Percentiles rank a stretch among this genome's conserved stretches.
Conservation (phyloP, 2,113 vertebrate genomes). For the Sceloporus tristichus region DNA sequence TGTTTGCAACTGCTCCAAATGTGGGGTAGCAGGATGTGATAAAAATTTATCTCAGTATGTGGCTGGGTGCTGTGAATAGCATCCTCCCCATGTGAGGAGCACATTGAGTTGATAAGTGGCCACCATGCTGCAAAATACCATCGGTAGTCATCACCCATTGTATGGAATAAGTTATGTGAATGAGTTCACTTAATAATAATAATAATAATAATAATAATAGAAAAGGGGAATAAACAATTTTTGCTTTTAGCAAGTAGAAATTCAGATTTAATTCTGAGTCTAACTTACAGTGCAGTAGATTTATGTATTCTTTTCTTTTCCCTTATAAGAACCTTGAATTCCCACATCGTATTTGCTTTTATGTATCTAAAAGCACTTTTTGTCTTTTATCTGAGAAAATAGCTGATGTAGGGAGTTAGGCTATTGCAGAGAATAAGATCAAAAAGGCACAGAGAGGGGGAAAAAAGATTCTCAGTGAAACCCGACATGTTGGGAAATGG, state of each 20-base stretch:
- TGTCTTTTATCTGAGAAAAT: constrained; percentile 76
- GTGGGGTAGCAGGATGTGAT: background rate
- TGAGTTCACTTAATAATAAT: background rate
- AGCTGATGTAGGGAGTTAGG: constrained; percentile 61
- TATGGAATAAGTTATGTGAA: background rate
- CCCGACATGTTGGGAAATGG: constrained; percentile 59
- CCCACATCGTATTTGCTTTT: constrained; percentile 61
- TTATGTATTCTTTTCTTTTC: constrained; percentile 19
- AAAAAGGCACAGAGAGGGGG: constrained; percentile 50
- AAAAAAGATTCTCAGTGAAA: constrained; percentile 46
- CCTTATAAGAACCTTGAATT: constrained; percentile 65
- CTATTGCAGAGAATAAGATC: constrained; percentile 48
- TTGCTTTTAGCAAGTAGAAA: background rate
- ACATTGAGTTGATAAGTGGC: background rate
- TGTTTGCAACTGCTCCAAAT: background rate
- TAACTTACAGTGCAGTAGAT: background rate
- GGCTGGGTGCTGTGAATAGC: background rate
- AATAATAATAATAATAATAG: too few species aligned
- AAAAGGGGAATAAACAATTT: background rate
- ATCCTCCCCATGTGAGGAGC: background rate
- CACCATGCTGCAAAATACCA: background rate
- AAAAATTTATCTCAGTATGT: background rate
- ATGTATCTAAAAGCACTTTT: constrained; percentile 68
- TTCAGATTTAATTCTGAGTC: background rate
- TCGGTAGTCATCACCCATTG: background rate